phyloP scores from a whole-genome alignment of 2,888 invertebrate genomes.

The Theristus sp. region DNA sequence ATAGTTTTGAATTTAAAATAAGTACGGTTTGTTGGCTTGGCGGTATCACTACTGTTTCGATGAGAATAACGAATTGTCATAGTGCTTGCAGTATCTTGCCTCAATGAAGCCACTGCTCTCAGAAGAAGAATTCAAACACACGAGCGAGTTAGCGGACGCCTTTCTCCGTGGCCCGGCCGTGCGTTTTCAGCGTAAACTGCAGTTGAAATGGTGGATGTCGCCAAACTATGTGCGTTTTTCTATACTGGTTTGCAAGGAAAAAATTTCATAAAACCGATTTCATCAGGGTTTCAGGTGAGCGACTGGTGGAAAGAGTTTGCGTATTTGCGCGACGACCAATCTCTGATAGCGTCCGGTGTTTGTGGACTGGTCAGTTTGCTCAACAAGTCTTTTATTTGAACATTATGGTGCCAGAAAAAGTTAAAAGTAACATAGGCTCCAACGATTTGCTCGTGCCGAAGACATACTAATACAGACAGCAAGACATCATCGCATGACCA shows the following conservation, averaged over 20 bases:
- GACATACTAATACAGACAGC: too few relatives aligned
- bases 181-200: not conserved
- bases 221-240: not conserved
- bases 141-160: not conserved
- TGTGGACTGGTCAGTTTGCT: constrained; percentile 51
- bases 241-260: not conserved
- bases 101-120: not conserved
- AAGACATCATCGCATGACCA: too few relatives aligned
- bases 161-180: not conserved
- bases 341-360: constrained; percentile 93
- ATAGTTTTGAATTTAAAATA: too few relatives aligned
- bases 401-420: too few relatives aligned
- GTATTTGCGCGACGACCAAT: constrained; percentile 77
- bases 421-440: too few relatives aligned
- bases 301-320: constrained; percentile 99
- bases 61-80: too few relatives aligned
- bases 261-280: too few relatives aligned
- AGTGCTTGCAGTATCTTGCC: not conserved
- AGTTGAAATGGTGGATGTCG: not conserved
- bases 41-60: too few relatives aligned
- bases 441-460: too few relatives aligned
- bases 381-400: too few relatives aligned
- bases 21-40: too few relatives aligned
- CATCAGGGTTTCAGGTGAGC: constrained; percentile 59
- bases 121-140: not conserved